These are phyloP conservation scores for Pseudomyrmex gracilis DNA, from an alignment of 1,140 invertebrate genomes.

Conservation along the genomic window DNA sequence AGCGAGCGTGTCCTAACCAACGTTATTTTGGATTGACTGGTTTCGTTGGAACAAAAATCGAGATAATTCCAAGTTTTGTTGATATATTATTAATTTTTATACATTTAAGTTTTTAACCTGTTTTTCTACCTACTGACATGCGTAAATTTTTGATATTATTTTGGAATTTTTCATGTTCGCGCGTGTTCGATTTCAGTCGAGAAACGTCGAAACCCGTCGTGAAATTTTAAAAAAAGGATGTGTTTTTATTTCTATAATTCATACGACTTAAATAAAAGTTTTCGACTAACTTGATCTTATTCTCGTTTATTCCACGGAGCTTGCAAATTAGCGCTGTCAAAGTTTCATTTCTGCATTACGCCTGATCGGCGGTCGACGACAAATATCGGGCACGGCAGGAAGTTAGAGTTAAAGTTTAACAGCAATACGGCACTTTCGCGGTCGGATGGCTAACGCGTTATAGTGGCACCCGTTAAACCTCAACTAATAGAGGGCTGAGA, in stretches of 20 bases:
- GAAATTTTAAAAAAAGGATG: no score
- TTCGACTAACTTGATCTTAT: background rate
- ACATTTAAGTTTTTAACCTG: no score
- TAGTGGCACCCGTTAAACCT: constrained; percentile 42
- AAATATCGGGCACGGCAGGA: constrained; percentile 8
- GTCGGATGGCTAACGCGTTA: constrained; percentile 32
- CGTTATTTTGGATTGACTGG: no score
- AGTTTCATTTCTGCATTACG: background rate
- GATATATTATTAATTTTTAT: no score
- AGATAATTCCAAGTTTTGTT: background rate
- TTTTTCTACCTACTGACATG: no score
- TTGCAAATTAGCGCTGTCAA: background rate
- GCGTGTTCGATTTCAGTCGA: no score
- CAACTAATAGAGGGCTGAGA: constrained; percentile 49
- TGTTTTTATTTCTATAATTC: background rate
- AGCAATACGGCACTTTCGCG: constrained; percentile 33
- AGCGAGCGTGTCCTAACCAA: no score
- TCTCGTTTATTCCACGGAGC: background rate
- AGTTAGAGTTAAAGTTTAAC: constrained; percentile 35
- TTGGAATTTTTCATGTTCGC: no score
- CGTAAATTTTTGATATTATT: no score
- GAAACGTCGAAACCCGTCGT: no score
- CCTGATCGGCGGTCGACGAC: background rate
- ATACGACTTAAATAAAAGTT: background rate
- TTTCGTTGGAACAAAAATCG: background rate